Base-by-base conservation (phyloP, 2,888 invertebrate genomes). In the Schizotus pectinicornis region DNA sequence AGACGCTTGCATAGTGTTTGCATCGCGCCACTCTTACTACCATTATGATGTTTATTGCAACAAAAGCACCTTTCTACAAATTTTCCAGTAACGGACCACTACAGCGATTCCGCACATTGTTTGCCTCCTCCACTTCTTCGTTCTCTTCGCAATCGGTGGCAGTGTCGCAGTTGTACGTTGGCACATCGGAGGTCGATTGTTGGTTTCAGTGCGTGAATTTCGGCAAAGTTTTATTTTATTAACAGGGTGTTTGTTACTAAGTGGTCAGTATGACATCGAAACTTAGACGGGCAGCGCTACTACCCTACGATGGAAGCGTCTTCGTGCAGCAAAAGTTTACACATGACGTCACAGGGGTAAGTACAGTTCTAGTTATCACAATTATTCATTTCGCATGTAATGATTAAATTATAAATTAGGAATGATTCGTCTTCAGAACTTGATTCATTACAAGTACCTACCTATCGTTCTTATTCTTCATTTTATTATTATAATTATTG, bases 271-370 rank as follows among this genome's bases (percentile, higher is more conserved):
- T 81, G 81, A 76, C 81, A 42, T 81, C 81, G 12, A 81, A 81
- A 70, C 68, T 81, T 46, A 72, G 81, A 58, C 71, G 81, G 61
- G 74, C 79, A 1, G 79, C 81, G 3, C 68, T 81, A 31, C 79
- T 72, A 58, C 66, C 71, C 32, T 68, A 66, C 47, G 71, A 71
- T 14, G 54, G 63, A 13, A 62, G 64, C 38, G 62, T 68, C 45
- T 70, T 65, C 39, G 39, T 61, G 34, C 38, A 42, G 35, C 41
- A 50, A 30, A 42, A 14, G 6, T 49, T 55, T 43, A 7, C 56
- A n/a, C 49, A 36, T 7, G 49, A 53, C n/a, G 36, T 33, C 37
- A 11, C 50, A 14, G 55, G 34, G 58, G 59, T 62, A 49, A 57
- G 42, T n/a, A 8, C 30, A 30, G n/a, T 3, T 7, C 22, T 30